Evolutionary conservation across 2,113 vertebrate species (phyloP), one percentile per base, ranked within the genome.

Genomic region (Ptilorrhoa leucosticta): DNA sequence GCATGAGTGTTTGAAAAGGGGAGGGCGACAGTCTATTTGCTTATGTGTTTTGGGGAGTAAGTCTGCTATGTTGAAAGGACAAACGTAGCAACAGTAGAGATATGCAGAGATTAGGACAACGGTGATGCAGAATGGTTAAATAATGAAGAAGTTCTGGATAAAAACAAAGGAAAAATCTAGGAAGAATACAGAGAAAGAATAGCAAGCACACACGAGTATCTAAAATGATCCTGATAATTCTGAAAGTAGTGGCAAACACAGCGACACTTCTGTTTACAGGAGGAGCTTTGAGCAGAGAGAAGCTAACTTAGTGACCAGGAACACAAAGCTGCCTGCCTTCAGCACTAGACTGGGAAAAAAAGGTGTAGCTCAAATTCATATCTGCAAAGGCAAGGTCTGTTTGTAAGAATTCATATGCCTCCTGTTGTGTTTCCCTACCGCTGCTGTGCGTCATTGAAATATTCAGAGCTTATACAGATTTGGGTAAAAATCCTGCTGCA

Each of bases 401-500:
- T 84, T 77, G 44, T 75, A 83, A 90, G 64, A 15, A 5, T 89
- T 82, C 26, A 28, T 27, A 48, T 45, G 14, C 15, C 10, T 84
- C 69, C 77, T 87, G 44, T 61, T 57, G 42, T 70, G 57, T 84
- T 94, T 90, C 17, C 37, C n/a, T 28, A 60, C 31, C 69, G 45
- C 63, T 92, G 40, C 66, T 91, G 28, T 53, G 65, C 31, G 85
- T 82, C 44, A 40, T 94, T 91, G 72, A 95, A 94, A 87, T 31
- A 68, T 72, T 90, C 57, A 78, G 47, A 83, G 27, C 10, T 94
- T 78, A 83, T n/a, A 83, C 21, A 87, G 53, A 64, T 24, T 58
- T 78, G 57, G 10, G 48, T 79, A 73, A 87, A 95, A 92, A 86
- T 85, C 47, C 57, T 82, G 2, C 57, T 44, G 66, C 48, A 82